phyloP scores from a whole-genome alignment of 2,113 vertebrate species.

The Edolisoma coerulescens region DNA sequence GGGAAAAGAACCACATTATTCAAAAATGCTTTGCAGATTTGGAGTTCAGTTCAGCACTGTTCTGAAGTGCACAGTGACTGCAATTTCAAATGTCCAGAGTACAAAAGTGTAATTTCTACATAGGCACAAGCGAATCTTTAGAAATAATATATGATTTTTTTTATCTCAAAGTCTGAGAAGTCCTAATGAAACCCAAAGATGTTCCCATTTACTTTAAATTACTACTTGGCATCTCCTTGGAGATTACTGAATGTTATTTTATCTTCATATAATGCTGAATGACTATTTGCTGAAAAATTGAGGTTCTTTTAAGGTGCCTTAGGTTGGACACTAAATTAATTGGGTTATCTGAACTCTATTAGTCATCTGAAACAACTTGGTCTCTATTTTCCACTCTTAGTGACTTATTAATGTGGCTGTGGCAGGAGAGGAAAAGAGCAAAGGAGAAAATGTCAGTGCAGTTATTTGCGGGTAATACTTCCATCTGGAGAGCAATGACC shows the following conservation, averaged over 20 bases:
- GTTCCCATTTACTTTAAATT: not conserved
- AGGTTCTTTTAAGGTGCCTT: not conserved
- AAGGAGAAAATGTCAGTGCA: not conserved
- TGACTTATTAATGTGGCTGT: not conserved
- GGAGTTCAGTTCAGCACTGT: not conserved
- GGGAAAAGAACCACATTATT: not conserved
- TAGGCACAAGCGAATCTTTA: not conserved
- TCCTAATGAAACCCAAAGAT: not conserved
- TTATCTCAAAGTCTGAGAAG: not conserved
- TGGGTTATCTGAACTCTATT: conserved; percentile 33
- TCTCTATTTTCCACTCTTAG: not conserved
- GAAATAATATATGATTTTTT: not conserved
- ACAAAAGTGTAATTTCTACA: not conserved
- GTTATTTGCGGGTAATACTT: not conserved
- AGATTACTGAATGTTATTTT: not conserved
- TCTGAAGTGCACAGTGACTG: not conserved
- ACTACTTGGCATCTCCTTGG: not conserved
- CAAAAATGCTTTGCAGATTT: not conserved
- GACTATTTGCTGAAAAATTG: not conserved
- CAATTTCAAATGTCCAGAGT: not conserved
- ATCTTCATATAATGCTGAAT: not conserved
- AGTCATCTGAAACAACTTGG: not conserved
- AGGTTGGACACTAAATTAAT: not conserved
- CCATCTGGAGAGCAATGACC: not conserved
- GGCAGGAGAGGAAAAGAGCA: not conserved